Percentiles rank a stretch among this genome's conserved stretches.
These are phyloP conservation scores for Globodera ellingtonae DNA, from an alignment of 1,140 invertebrate genomes.

Conservation along the genomic window DNA sequence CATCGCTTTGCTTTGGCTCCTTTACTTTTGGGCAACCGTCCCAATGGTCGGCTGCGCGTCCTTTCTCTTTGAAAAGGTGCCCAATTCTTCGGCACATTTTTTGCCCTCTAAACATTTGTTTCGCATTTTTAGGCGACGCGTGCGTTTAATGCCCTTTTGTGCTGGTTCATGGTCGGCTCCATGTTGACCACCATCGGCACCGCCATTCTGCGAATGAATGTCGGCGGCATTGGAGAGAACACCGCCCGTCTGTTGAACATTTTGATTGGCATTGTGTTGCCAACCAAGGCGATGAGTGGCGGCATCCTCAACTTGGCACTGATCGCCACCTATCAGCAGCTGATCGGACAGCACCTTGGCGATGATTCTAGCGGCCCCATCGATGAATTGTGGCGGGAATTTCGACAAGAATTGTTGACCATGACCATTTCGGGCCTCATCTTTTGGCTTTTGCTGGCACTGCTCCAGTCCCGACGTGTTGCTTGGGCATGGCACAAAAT, in stretches of 20 bases:
- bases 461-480: conserved; percentile 43
- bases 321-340: neutral
- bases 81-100: neutral
- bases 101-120: neutral
- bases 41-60: conserved; percentile 48
- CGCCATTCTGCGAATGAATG: neutral
- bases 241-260: neutral
- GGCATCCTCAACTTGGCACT: neutral
- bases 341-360: neutral
- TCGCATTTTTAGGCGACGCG: conserved; percentile 13
- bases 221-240: neutral
- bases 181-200: neutral
- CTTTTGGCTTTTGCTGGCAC: conserved; percentile 39
- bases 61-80: conserved; percentile 43
- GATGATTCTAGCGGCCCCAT: neutral
- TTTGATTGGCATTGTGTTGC: neutral
- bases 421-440: conserved; percentile 48
- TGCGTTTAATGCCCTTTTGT: conserved; percentile 25
- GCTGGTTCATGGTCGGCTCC: neutral
- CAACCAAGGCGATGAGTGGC: neutral
- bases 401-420: neutral
- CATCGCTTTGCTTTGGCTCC: conserved; percentile 33
- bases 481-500: conserved; percentile 20
- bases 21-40: conserved; percentile 45
- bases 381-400: conserved; percentile 4